A percentile compares a stretch with the other conserved stretches of the same genome.
Evolutionary conservation across 35 echinoderm and acorn worm species (phyloP).

Genomic region (Eucidaris tribuloides): DNA sequence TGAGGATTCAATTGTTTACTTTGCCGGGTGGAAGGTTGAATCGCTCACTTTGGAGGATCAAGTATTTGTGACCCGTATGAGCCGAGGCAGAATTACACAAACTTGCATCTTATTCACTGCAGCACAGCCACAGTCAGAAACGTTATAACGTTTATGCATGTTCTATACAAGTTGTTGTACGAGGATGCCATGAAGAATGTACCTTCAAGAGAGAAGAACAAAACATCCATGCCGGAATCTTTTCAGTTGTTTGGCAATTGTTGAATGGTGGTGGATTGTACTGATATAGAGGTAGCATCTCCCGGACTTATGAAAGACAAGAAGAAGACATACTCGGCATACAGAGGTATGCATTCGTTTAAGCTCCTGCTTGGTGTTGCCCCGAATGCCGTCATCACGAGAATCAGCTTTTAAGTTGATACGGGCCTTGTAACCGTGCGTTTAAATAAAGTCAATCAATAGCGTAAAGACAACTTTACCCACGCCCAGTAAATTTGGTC

Average conservation of each 20-base stretch:
- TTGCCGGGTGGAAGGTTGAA: no score
- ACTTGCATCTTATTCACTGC: background rate
- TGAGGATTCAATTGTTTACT: background rate
- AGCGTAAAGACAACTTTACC: no score
- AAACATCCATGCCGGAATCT: slow-evolving; percentile 7
- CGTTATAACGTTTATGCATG: slow-evolving; percentile 14
- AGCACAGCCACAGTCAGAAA: slow-evolving; percentile 8
- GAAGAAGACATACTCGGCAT: background rate
- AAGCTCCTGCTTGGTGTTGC: background rate
- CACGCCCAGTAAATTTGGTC: no score
- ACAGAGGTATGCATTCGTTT: no score
- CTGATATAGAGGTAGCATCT: background rate
- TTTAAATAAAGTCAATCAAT: no score
- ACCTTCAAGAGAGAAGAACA: slow-evolving; percentile 21
- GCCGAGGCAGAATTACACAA: slow-evolving; percentile 7
- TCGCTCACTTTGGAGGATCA: background rate
- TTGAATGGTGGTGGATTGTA: background rate
- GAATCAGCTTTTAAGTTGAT: background rate
- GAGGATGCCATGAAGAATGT: background rate
- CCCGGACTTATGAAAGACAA: background rate
- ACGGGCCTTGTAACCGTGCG: no score
- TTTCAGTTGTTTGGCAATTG: slow-evolving; percentile 6
- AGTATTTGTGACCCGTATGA: background rate
- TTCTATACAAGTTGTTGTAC: slow-evolving; percentile 4
- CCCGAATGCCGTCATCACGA: slow-evolving; percentile 1